Evolutionary conservation across 2,888 invertebrate species (phyloP).

Genomic region (Exephanes ischioxanthus): DNA sequence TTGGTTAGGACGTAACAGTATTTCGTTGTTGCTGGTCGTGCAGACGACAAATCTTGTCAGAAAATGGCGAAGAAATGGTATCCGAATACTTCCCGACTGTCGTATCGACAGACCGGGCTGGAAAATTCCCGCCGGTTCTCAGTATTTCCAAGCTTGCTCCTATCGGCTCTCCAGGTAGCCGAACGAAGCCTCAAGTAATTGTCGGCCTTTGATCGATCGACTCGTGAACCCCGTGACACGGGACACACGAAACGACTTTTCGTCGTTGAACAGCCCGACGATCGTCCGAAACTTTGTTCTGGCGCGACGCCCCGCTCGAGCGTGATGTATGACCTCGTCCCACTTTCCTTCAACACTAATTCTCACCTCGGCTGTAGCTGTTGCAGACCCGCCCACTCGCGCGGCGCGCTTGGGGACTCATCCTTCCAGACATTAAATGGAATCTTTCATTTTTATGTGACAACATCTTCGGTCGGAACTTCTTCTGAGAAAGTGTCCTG

Average conservation of each 20-base stretch:
- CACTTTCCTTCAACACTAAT: slow-evolving; percentile 53
- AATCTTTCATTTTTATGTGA: slow-evolving; percentile 58
- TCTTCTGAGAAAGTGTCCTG: background rate
- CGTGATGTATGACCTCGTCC: slow-evolving; percentile 65
- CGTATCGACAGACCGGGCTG: background rate
- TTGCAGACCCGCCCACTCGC: slow-evolving; percentile 43
- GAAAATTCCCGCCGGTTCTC: background rate
- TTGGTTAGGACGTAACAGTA: no score
- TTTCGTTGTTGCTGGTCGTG: no score
- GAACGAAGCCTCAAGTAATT: slow-evolving; percentile 20
- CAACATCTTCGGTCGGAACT: background rate
- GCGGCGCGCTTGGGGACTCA: slow-evolving; percentile 35
- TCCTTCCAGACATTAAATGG: slow-evolving; percentile 56
- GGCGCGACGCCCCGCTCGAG: slow-evolving; percentile 13
- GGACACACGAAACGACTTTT: slow-evolving; percentile 32
- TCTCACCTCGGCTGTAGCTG: slow-evolving; percentile 36
- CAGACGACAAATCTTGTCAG: no score
- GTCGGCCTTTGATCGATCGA: slow-evolving; percentile 48
- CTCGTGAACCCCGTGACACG: background rate
- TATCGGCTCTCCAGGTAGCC: background rate
- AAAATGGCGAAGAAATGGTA: background rate
- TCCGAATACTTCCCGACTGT: no score
- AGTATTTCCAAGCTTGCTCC: background rate
- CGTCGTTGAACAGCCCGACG: background rate
- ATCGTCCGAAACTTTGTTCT: slow-evolving; percentile 40